A percentile compares a stretch with the other conserved stretches of the same genome.
phyloP scores from a whole-genome alignment of 2,888 invertebrate species.

The Lacanobia oleracea region DNA sequence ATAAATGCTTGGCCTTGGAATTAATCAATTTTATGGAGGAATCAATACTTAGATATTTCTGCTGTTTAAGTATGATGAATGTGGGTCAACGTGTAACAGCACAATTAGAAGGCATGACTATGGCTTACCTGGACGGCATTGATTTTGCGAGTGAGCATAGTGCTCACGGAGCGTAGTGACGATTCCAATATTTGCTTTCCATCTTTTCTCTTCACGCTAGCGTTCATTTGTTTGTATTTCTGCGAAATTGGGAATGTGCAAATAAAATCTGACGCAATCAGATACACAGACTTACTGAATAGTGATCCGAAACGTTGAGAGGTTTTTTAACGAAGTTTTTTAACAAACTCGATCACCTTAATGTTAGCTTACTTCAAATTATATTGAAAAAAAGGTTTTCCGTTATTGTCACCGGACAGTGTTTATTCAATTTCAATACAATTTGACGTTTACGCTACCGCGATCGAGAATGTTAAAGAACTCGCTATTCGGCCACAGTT shows the following conservation, averaged over 20 bases:
- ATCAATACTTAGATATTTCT: conserved; percentile 12
- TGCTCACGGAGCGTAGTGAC: conserved; percentile 95
- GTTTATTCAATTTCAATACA: no score
- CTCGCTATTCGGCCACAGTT: no score
- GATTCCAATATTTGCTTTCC: conserved; percentile 94
- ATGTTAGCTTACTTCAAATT: no score
- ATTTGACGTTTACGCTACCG: no score
- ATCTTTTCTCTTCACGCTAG: conserved; percentile 95
- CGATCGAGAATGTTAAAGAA: no score
- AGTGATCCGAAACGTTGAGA: neutral
- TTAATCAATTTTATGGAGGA: conserved; percentile 4
- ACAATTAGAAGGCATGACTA: conserved; percentile 28
- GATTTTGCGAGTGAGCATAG: conserved; percentile 96
- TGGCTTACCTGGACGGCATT: conserved; percentile 94
- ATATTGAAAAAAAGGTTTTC: no score
- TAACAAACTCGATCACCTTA: no score
- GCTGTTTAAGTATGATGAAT: conserved; percentile 4
- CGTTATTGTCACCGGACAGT: no score
- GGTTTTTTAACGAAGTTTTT: no score
- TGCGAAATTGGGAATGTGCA: conserved; percentile 77
- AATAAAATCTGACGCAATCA: conserved; percentile 12
- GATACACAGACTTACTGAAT: neutral
- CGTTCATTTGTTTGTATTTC: conserved; percentile 95
- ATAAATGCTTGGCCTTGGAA: neutral
- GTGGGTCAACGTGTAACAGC: conserved; percentile 14